Base-by-base conservation (phyloP, 2,888 invertebrate genomes). In the Ectobius pallidus region DNA sequence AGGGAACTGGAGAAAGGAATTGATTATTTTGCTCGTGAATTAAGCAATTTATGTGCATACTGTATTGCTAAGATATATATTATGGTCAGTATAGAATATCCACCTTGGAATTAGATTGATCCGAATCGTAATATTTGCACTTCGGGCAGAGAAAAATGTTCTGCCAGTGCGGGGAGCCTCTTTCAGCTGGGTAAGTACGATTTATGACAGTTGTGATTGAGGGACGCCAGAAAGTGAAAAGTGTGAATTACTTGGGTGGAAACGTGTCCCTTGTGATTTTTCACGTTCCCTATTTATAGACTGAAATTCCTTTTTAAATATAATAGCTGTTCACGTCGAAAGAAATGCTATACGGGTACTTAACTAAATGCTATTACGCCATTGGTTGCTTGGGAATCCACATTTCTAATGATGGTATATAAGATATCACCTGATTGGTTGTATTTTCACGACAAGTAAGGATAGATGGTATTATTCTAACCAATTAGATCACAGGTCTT, bases 381-480 rank as follows among this genome's bases (percentile, higher is more conserved):
- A 84, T 84, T 83, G 83, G 83, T 77, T 79, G 79, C 78, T 78
- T 77, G 80, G 79, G 81, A 82, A 83, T 83, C 83, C 83, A 84
- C 83, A 83, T 84, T 84, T 84, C 81, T 78, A 78, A 78, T 78
- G 78, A 76, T 49, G 70, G 65, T 63, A 75, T 78, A 77, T 78
- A 79, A 79, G 78, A 77, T 74, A 73, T 69, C 73, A 74, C 75
- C 75, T 77, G 77, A 80, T 80, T 80, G 85, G 85, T 83, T 80
- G 83, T 80, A 80, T 82, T 82, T 83, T 81, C 82, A 77, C 77
- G 79, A 82, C 82, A 83, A 81, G 81, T 82, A 81, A 82, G 81
- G 82, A 81, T 81, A 80, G 82, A 83, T 82, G 81, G 82, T 82
- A 83, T 83, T 83, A 83, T 83, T 83, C 82, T 82, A 83, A 82